These are phyloP conservation scores for Lordiphosa clarofinis DNA, from an alignment of 1,140 invertebrate genomes.

Conservation along the genomic window DNA sequence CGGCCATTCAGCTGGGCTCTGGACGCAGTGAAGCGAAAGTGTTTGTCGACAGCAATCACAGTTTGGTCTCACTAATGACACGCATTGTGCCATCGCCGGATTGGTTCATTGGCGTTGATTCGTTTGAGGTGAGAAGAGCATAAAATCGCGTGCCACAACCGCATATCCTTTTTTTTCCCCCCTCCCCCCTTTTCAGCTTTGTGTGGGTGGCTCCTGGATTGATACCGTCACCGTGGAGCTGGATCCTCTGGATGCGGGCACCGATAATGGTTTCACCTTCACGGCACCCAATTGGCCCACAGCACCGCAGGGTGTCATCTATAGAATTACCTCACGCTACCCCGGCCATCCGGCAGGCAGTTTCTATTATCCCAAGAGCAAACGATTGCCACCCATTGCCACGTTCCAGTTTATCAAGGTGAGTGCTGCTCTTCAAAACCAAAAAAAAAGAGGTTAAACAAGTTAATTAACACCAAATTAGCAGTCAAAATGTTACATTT, in stretches of 20 bases:
- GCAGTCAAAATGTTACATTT: conserved; percentile 62
- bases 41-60: conserved; percentile 95
- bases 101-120: conserved; percentile 98
- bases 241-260: conserved; percentile 97
- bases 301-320: conserved; percentile 92
- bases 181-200: conserved; percentile 85
- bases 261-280: conserved; percentile 98
- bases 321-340: conserved; percentile 92
- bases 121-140: conserved; percentile 83
- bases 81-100: conserved; percentile 96
- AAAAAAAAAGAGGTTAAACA: conserved; percentile 58
- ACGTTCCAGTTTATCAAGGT: conserved; percentile 94
- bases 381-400: conserved; percentile 93
- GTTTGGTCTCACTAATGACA: conserved; percentile 91
- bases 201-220: conserved; percentile 96
- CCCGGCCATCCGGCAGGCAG: conserved; percentile 96
- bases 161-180: neutral
- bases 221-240: conserved; percentile 95
- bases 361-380: conserved; percentile 95
- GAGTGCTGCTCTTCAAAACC: conserved; percentile 39
- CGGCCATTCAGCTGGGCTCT: conserved; percentile 87
- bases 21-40: conserved; percentile 90
- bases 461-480: conserved; percentile 77
- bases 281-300: conserved; percentile 97
- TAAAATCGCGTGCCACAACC: conserved; percentile 5